Evolutionary conservation across 2,797 vertebrate species (phyloP).

Genomic region (Sebastiscus albofasciatus): DNA sequence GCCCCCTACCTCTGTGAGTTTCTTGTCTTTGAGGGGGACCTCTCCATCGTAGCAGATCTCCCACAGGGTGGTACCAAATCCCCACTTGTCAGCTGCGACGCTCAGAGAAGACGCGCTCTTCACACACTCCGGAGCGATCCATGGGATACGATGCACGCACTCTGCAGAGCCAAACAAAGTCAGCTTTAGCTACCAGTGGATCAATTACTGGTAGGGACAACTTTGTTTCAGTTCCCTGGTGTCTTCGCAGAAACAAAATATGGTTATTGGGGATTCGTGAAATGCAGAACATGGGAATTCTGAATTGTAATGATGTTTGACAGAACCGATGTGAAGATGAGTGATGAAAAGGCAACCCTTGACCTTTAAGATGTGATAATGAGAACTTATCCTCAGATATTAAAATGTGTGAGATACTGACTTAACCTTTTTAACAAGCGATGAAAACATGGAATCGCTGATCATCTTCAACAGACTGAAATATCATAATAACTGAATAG

Average conservation of each 20-base stretch:
- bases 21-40: slow-evolving; percentile 95
- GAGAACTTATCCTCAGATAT: background rate
- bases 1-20: slow-evolving; percentile 89
- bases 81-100: slow-evolving; percentile 96
- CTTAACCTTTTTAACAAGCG: background rate
- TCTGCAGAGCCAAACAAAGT: slow-evolving; percentile 77
- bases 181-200: background rate
- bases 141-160: slow-evolving; percentile 93
- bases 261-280: background rate
- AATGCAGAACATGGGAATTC: background rate
- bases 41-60: slow-evolving; percentile 99
- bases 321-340: background rate
- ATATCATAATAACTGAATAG: background rate
- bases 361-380: background rate
- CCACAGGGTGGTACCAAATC: slow-evolving; percentile 98
- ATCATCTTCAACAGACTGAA: background rate
- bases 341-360: background rate
- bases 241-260: background rate
- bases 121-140: slow-evolving; percentile 97
- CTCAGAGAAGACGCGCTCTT: slow-evolving; percentile 87
- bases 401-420: background rate
- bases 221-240: background rate
- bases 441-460: background rate
- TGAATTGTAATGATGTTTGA: background rate
- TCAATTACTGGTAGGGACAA: background rate